Evolutionary conservation across 2,888 invertebrate genomes (phyloP).

Genomic region (Drosophila formosana): DNA sequence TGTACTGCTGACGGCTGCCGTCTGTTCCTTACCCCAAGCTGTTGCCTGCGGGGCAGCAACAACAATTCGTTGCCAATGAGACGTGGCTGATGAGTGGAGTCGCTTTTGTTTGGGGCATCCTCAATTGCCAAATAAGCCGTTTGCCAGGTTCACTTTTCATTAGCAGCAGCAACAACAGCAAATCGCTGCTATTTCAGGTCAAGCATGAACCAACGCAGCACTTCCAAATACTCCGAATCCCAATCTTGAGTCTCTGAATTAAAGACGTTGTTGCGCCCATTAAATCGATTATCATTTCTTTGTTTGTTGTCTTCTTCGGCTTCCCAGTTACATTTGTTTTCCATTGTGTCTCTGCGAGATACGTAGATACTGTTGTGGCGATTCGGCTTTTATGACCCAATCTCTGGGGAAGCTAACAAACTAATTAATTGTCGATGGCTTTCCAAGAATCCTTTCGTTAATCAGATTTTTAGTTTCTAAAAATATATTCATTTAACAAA

Average conservation of each 20-base stretch:
- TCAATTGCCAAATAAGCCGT: slow-evolving; percentile 49
- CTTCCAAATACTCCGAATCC: slow-evolving; percentile 27
- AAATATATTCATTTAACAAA: no score
- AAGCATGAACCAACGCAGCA: slow-evolving; percentile 42
- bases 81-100: slow-evolving; percentile 70
- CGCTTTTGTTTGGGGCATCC: slow-evolving; percentile 57
- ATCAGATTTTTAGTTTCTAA: not conserved
- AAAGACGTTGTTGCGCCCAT: slow-evolving; percentile 35
- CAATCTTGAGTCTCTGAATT: slow-evolving; percentile 24
- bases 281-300: slow-evolving; percentile 52
- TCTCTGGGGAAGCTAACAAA: not conserved
- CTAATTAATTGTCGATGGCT: not conserved
- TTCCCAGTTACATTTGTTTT: not conserved
- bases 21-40: slow-evolving; percentile 19
- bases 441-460: not conserved
- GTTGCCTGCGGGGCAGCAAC: slow-evolving; percentile 9
- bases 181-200: slow-evolving; percentile 42
- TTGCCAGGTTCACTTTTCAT: slow-evolving; percentile 63
- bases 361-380: not conserved
- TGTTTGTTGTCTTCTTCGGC: not conserved
- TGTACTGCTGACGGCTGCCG: slow-evolving; percentile 62
- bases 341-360: not conserved
- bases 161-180: slow-evolving; percentile 37
- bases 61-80: slow-evolving; percentile 72
- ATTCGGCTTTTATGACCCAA: not conserved